These are phyloP conservation scores for Myotis davidii DNA, from an alignment of 2,113 vertebrate genomes.

Conservation along the genomic window DNA sequence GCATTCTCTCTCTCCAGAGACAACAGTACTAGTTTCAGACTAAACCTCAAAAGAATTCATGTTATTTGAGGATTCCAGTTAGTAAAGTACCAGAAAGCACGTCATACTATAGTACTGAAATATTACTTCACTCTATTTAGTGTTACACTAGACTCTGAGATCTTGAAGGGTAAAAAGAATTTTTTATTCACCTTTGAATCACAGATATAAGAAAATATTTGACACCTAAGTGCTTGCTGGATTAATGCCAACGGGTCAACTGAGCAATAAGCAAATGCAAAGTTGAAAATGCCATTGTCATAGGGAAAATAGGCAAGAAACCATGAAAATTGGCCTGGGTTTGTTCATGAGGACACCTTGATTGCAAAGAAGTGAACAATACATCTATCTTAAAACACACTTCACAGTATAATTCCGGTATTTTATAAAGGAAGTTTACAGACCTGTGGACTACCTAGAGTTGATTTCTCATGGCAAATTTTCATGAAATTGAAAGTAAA, in stretches of 20 bases:
- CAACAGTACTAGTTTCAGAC: not conserved
- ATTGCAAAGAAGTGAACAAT: not conserved
- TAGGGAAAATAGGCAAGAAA: not conserved
- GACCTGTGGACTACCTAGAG: not conserved
- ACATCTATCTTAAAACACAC: not conserved
- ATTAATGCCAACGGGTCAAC: not conserved
- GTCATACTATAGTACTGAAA: not conserved
- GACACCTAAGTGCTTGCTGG: not conserved
- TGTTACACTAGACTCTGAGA: not conserved
- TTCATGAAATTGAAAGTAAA: slow-evolving; percentile 12
- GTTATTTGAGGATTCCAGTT: not conserved
- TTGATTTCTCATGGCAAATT: slow-evolving; percentile 20
- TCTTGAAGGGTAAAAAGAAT: not conserved
- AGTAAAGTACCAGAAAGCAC: not conserved
- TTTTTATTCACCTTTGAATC: not conserved
- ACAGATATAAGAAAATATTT: not conserved
- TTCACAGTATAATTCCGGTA: not conserved
- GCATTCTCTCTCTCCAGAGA: slow-evolving; percentile 16
- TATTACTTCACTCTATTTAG: slow-evolving; percentile 19
- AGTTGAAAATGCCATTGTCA: slow-evolving; percentile 24
- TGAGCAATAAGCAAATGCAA: not conserved
- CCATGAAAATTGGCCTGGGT: not conserved
- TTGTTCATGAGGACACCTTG: slow-evolving; percentile 14
- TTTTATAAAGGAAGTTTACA: slow-evolving; percentile 27
- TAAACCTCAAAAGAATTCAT: not conserved